Evolutionary conservation across 2,797 vertebrate species (phyloP), one percentile per base, ranked within the genome.

Genomic region (Ctenopoma multispine): DNA sequence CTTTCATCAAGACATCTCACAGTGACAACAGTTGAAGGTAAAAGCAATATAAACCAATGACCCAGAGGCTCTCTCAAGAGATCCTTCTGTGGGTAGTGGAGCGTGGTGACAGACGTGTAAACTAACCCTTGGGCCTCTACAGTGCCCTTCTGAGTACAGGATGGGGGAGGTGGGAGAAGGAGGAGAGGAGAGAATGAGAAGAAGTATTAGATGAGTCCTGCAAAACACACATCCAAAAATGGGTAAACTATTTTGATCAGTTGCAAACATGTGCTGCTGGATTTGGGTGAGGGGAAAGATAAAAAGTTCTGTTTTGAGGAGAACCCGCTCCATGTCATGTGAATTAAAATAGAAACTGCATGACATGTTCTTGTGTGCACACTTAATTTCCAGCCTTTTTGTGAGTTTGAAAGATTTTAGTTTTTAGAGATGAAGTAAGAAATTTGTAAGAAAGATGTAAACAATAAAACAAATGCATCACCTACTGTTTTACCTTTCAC

Each of bases 171-270:
- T 5, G 29, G 6, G 7, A 31, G 63, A 31, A 38, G 69, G 23
- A 58, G 56, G 57, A 40, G 63, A 57, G 53, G 43, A 64, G 69
- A 81, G 66, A 72, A 65, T 36, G 49, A 63, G 72, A 73, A 80
- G 85, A 69, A 44, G 72, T 79, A 90, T 85, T 90, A 91, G 80
- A 91, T 44, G 77, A 94, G 85, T 90, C 89, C 79, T 87, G 92
- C 3, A 76, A 91, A 89, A 89, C 89, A 78, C 86, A 86, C 80
- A 54, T 83, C 94, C 93, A 94, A 96, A 96, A 95, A 96, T 94
- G 95, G 95, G 89, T 94, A 95, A 96, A 95, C 89, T 94, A 95
- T 95, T 95, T 94, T 87, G 78, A 92, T 91, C 81, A 56, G 76
- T 77, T 92, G 83, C 72, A 80, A 77, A 86, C 74, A 73, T 77